Conservation (phyloP, 2,888 invertebrate genomes). For the Cryptocephalus primarius region DNA sequence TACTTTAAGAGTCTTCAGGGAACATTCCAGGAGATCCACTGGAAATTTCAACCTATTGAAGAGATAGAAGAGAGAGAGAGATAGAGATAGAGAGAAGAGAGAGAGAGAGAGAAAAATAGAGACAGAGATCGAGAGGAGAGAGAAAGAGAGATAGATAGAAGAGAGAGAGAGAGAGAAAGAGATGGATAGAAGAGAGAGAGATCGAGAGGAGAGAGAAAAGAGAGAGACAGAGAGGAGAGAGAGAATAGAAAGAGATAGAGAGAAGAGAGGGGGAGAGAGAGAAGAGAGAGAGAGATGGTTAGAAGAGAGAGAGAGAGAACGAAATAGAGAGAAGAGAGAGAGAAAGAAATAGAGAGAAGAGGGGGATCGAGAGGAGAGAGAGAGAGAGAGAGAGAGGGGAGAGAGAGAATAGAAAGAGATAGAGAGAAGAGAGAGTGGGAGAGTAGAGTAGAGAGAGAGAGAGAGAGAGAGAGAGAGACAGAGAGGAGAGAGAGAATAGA, state of each 20-base stretch:
- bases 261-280: neutral
- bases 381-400: neutral
- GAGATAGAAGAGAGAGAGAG: too few relatives aligned
- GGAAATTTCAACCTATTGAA: too few relatives aligned
- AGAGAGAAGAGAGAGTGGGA: constrained; percentile 2
- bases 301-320: neutral
- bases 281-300: neutral
- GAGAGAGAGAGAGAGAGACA: neutral
- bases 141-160: too few relatives aligned
- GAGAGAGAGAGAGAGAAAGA: too few relatives aligned
- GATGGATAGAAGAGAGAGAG: too few relatives aligned
- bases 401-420: constrained; percentile 1
- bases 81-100: too few relatives aligned
- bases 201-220: neutral
- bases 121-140: too few relatives aligned
- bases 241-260: too few relatives aligned
- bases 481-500: constrained; percentile 1
- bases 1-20: too few relatives aligned
- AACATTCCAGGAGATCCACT: too few relatives aligned
- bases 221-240: constrained; percentile 1
- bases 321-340: neutral
- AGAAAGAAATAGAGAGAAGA: neutral
- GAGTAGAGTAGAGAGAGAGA: constrained; percentile 3
- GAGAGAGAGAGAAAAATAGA: neutral
- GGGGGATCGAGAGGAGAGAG: neutral